Conservation (phyloP, 2,888 invertebrate genomes). For the Craniophora ligustri region DNA sequence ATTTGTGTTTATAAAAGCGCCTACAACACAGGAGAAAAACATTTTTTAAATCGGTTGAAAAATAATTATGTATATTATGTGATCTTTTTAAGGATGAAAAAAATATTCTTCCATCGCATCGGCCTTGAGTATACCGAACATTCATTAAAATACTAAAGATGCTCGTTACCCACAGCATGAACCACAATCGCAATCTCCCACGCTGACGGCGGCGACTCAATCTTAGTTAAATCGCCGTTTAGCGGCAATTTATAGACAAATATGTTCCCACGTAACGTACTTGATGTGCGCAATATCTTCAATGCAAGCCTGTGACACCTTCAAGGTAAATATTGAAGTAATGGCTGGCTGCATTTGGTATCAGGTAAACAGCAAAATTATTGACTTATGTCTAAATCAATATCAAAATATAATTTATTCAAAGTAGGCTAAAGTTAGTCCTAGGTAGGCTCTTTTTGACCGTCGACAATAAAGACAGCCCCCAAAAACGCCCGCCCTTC, state of each 20-base stretch:
- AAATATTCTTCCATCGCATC: too few species aligned
- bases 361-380: background rate
- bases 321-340: slow-evolving; percentile 36
- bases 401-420: too few species aligned
- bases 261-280: slow-evolving; percentile 48
- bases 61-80: too few species aligned
- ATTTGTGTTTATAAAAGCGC: too few species aligned
- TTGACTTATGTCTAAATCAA: background rate
- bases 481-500: too few species aligned
- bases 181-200: slow-evolving; percentile 46
- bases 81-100: too few species aligned
- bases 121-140: too few species aligned
- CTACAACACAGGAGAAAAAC: too few species aligned
- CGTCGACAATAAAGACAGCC: too few species aligned
- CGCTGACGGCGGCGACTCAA: slow-evolving; percentile 49
- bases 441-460: too few species aligned
- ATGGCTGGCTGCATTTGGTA: background rate
- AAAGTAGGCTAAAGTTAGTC: too few species aligned
- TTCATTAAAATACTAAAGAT: background rate
- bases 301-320: slow-evolving; percentile 43
- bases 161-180: background rate
- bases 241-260: slow-evolving; percentile 43
- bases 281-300: slow-evolving; percentile 37
- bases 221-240: slow-evolving; percentile 54
- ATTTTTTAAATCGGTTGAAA: too few species aligned